A percentile compares a stretch with the other conserved stretches of the same genome.
phyloP scores from a whole-genome alignment of 2,797 vertebrate species.

The Alfaro cultratus region DNA sequence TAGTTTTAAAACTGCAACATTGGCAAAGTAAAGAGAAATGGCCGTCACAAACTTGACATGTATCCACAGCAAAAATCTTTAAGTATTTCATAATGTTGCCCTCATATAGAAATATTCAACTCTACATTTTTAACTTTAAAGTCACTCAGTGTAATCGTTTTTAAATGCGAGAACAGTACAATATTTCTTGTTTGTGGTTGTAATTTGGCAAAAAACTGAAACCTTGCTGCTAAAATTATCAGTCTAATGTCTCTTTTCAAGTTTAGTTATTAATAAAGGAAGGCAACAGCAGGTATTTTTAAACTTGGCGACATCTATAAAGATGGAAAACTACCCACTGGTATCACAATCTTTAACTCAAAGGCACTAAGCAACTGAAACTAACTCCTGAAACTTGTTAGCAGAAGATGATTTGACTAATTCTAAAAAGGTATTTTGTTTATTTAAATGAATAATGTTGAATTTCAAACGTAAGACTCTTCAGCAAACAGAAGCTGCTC shows the following conservation, averaged over 20 bases:
- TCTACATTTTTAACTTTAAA: no score
- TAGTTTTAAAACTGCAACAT: slow-evolving; percentile 25
- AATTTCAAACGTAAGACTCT: slow-evolving; percentile 82
- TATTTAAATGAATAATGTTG: neutral
- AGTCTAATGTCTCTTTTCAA: neutral
- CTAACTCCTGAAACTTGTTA: neutral
- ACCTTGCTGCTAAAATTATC: neutral
- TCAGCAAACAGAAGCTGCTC: slow-evolving; percentile 85
- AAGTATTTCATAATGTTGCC: neutral
- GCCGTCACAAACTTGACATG: neutral
- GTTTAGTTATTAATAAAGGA: slow-evolving; percentile 13
- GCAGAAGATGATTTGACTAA: neutral
- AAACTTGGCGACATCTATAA: slow-evolving; percentile 34
- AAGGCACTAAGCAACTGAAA: neutral
- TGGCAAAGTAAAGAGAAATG: slow-evolving; percentile 38
- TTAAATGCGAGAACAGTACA: no score
- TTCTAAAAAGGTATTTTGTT: neutral
- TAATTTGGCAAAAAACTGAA: neutral
- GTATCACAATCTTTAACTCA: neutral
- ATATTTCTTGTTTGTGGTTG: neutral
- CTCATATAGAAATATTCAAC: neutral
- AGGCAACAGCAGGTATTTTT: slow-evolving; percentile 49
- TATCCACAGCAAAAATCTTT: neutral
- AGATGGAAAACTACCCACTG: neutral
- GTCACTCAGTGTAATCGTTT: no score